Evolutionary conservation across 2,888 invertebrate genomes (phyloP).

Genomic region (Pasiphila rectangulata): DNA sequence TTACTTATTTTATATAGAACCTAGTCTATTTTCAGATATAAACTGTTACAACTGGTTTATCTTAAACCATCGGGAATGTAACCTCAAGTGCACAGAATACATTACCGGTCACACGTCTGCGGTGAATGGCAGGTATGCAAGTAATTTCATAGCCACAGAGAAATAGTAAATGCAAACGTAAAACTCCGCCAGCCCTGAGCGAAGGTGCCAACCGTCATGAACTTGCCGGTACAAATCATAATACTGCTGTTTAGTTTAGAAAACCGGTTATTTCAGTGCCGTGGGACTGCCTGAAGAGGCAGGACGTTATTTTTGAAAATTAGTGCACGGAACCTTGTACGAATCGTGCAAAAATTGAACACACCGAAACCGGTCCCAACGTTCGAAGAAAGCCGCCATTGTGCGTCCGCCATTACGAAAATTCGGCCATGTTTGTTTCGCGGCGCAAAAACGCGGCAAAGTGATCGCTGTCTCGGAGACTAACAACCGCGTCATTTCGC

Average conservation of each 20-base stretch:
- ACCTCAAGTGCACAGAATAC: slow-evolving; percentile 37
- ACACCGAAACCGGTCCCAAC: slow-evolving; percentile 58
- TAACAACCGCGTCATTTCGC: slow-evolving; percentile 39
- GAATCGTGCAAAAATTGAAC: slow-evolving; percentile 53
- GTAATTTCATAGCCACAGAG: slow-evolving; percentile 43
- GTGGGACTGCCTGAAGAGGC: slow-evolving; percentile 61
- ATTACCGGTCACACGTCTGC: slow-evolving; percentile 38
- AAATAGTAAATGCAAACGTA: slow-evolving; percentile 54
- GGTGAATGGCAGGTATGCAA: slow-evolving; percentile 50
- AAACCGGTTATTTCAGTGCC: slow-evolving; percentile 71
- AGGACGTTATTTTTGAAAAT: slow-evolving; percentile 63
- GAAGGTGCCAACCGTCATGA: slow-evolving; percentile 48
- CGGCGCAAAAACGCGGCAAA: slow-evolving; percentile 63
- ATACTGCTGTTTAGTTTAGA: slow-evolving; percentile 53
- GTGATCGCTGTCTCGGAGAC: slow-evolving; percentile 46
- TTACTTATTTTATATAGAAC: slow-evolving; percentile 11
- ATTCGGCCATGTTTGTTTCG: slow-evolving; percentile 73
- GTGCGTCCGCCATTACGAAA: slow-evolving; percentile 64
- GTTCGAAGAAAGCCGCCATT: slow-evolving; percentile 61
- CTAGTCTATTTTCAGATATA: slow-evolving; percentile 29
- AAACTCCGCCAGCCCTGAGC: slow-evolving; percentile 54
- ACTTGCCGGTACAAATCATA: slow-evolving; percentile 48
- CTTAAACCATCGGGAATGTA: slow-evolving; percentile 37
- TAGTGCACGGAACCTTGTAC: slow-evolving; percentile 51
- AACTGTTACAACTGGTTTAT: slow-evolving; percentile 39